A percentile compares a stretch with the other conserved stretches of the same genome.
phyloP scores from a whole-genome alignment of 2,797 vertebrate genomes.

The Siniperca undulata region DNA sequence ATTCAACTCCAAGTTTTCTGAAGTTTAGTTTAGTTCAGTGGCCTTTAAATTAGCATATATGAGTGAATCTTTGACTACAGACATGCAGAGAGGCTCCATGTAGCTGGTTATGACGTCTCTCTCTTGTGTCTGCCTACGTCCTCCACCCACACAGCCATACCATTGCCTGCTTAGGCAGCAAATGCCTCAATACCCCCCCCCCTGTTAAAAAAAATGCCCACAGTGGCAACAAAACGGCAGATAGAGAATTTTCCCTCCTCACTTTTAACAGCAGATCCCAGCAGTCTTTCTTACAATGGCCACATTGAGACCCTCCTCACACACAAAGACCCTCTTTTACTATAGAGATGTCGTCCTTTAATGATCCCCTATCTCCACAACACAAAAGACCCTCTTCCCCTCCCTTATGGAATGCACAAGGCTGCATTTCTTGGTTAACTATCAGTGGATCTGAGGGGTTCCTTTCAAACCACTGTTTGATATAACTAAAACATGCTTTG shows the following conservation, averaged over 20 bases:
- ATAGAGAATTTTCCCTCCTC: constrained; percentile 75
- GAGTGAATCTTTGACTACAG: constrained; percentile 23
- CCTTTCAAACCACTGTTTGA: constrained; percentile 61
- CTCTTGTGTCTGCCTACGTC: constrained; percentile 47
- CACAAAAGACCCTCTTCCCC: constrained; percentile 80
- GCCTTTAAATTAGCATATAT: constrained; percentile 10
- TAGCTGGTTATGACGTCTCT: constrained; percentile 50
- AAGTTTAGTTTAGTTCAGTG: not conserved
- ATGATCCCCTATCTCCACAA: constrained; percentile 78
- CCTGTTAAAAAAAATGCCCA: constrained; percentile 66
- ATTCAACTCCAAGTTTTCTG: constrained; percentile 7
- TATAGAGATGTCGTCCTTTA: constrained; percentile 69
- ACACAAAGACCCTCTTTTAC: constrained; percentile 81
- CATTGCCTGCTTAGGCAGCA: constrained; percentile 63
- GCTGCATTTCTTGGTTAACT: constrained; percentile 63
- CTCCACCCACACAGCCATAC: constrained; percentile 81
- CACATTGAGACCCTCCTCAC: constrained; percentile 81
- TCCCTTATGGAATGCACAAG: constrained; percentile 74
- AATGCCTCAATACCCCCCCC: constrained; percentile 46
- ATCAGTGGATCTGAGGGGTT: constrained; percentile 58
- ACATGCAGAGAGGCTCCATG: constrained; percentile 39
- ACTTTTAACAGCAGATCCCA: constrained; percentile 67
- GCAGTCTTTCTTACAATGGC: constrained; percentile 79
- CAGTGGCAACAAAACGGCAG: constrained; percentile 58
- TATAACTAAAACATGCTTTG: constrained; percentile 33